Evolutionary conservation across 2,888 invertebrate genomes (phyloP), one percentile per base, ranked within the genome.

Genomic region (Amblyjoppa fuscipennis): DNA sequence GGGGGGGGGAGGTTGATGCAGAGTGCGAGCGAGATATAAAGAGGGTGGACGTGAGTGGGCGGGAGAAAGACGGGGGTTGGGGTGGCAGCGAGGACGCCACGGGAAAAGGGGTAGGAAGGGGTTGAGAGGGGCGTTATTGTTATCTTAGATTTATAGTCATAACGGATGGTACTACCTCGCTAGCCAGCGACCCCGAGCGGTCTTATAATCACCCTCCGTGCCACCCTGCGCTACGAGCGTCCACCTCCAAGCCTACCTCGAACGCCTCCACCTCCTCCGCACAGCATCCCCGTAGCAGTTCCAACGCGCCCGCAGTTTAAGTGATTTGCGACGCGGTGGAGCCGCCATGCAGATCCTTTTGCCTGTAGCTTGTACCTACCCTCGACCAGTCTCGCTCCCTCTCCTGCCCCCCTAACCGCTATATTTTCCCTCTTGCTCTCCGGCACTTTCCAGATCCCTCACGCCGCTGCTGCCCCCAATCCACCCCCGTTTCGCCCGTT

Each of bases 61-160:
- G 11, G 61, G 80, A 76, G 74, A 76, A 61, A 68, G 83, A 70
- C 78, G 75, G 71, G 41, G 31, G 20, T 28, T 69, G 83, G 76
- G 49, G 45, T 34, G 41, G 71, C 64, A 81, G 86, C 68, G 76
- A 80, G 86, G 85, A 80, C 86, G 69, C 81, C 76, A 88, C 87
- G 84, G 87, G 83, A 83, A 86, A 85, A 85, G 87, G 86, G 83
- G 83, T 87, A 87, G 80, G 84, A 82, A 89, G 89, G 90, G 88
- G 90, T 90, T 87, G 88, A 87, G 86, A 91, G 91, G 92, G 93
- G 93, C 93, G 93, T 93, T 94, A 94, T 94, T 94, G 94, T 94
- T 94, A 94, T 94, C 93, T 94, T 93, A 94, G 93, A 94, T 94
- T 94, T 94, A 94, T 94, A 94, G 93, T 94, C 94, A 93, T 94